These are phyloP conservation scores for Pycnonotus jocosus DNA, from an alignment of 2,113 vertebrate genomes.

Conservation along the genomic window DNA sequence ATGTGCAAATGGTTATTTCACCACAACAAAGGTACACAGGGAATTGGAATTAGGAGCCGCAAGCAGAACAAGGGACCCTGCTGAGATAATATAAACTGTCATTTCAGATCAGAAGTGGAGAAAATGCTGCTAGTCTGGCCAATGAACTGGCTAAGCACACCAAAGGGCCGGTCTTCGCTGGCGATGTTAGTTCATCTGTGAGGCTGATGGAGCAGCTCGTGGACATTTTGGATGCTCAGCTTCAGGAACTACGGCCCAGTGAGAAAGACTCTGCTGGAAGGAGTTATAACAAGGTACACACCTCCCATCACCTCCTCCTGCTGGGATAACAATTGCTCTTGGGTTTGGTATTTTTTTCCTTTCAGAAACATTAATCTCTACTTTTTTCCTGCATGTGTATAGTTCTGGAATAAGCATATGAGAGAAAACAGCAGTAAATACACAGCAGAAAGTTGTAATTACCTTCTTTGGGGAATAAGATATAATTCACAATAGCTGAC, in stretches of 20 bases:
- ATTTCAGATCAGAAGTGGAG: slow-evolving; percentile 94
- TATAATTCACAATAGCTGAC: slow-evolving; percentile 13
- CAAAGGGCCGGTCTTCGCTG: slow-evolving; percentile 91
- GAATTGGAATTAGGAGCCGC: slow-evolving; percentile 45
- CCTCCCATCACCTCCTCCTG: not conserved
- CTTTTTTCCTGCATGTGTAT: not conserved
- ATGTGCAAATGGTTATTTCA: slow-evolving; percentile 67
- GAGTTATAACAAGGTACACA: slow-evolving; percentile 97
- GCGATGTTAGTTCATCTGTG: slow-evolving; percentile 94
- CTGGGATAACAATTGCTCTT: slow-evolving; percentile 10
- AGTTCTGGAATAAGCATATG: not conserved
- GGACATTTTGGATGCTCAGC: slow-evolving; percentile 95
- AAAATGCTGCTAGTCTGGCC: slow-evolving; percentile 95
- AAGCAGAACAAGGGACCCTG: slow-evolving; percentile 56
- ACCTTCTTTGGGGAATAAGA: not conserved
- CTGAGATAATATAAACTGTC: slow-evolving; percentile 73
- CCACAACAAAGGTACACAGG: slow-evolving; percentile 65
- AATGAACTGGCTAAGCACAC: slow-evolving; percentile 97
- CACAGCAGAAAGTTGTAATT: not conserved
- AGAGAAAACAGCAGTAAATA: slow-evolving; percentile 19
- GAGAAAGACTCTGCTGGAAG: slow-evolving; percentile 90
- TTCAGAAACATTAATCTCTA: not conserved
- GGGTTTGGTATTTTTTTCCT: not conserved
- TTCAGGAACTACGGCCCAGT: slow-evolving; percentile 89
- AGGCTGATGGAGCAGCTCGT: slow-evolving; percentile 97